phyloP scores from a whole-genome alignment of 2,797 vertebrate genomes.

The Cryptoprocta ferox region DNA sequence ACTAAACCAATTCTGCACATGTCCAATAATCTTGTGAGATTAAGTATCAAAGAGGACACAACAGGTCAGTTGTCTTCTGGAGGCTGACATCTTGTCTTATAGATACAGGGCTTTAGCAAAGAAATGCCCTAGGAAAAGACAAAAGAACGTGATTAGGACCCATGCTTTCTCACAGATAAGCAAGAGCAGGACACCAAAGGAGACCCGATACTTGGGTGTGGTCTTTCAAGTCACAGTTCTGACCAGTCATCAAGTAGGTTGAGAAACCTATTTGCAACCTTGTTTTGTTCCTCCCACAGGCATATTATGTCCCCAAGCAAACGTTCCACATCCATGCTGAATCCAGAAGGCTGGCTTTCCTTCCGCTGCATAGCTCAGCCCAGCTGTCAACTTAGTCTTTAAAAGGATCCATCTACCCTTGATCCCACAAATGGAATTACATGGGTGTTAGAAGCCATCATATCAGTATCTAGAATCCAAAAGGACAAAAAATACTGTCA shows the following conservation, averaged over 20 bases:
- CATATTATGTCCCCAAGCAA: neutral
- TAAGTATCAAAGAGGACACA: neutral
- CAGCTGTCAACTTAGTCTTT: neutral
- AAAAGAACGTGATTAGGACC: neutral
- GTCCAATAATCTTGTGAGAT: neutral
- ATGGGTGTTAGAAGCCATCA: neutral
- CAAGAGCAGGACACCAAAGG: neutral
- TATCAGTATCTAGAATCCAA: neutral
- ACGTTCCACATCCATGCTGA: neutral
- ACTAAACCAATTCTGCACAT: neutral
- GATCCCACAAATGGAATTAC: neutral
- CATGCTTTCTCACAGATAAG: neutral
- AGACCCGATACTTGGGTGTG: neutral
- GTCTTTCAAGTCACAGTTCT: neutral
- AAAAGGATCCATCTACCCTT: neutral
- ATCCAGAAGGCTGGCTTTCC: neutral
- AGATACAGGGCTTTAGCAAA: neutral
- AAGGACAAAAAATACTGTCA: neutral
- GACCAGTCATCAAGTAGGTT: neutral
- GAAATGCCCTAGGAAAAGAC: neutral
- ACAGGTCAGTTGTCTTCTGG: neutral
- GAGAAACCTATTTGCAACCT: neutral
- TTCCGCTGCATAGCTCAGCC: neutral
- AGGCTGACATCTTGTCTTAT: neutral
- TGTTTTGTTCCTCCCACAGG: neutral